Conservation (phyloP, 2,113 vertebrate species). For the Mastomys natalensis region DNA sequence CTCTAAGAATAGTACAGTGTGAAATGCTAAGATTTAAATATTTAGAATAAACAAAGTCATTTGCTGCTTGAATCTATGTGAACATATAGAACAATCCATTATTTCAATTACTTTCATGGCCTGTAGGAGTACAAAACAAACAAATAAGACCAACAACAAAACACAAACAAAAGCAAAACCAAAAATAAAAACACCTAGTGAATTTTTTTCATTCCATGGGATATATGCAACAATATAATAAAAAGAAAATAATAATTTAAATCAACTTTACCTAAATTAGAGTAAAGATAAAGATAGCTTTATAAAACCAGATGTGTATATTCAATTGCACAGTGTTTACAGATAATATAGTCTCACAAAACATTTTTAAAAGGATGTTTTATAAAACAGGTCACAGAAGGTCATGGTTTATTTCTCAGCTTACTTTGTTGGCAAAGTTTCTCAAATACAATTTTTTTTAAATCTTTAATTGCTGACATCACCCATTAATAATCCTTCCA, state of each 20-base stretch:
- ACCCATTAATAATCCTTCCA: not conserved
- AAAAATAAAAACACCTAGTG: not conserved
- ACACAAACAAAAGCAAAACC: not conserved
- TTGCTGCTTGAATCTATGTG: slow-evolving; percentile 1
- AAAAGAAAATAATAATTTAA: slow-evolving; percentile 23
- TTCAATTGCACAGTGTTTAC: not conserved
- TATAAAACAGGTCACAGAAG: not conserved
- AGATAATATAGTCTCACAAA: not conserved
- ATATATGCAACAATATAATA: slow-evolving; percentile 4
- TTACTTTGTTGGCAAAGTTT: slow-evolving; percentile 32
- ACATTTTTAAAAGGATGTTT: not conserved
- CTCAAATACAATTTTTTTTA: slow-evolving; percentile 40
- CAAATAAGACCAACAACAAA: not conserved
- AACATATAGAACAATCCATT: slow-evolving; percentile 12
- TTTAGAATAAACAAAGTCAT: slow-evolving; percentile 35
- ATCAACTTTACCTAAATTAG: not conserved
- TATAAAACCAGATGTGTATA: slow-evolving; percentile 44
- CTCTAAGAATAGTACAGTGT: not conserved
- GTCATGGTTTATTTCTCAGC: not conserved
- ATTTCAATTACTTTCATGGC: slow-evolving; percentile 30
- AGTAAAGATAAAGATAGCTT: slow-evolving; percentile 25
- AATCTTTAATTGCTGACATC: slow-evolving; percentile 2
- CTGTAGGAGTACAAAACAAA: not conserved
- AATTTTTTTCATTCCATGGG: not conserved
- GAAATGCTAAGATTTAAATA: not conserved